A percentile compares a stretch with the other conserved stretches of the same genome.
phyloP scores from a whole-genome alignment of 2,888 invertebrate genomes.

The Argynnis bischoffii region DNA sequence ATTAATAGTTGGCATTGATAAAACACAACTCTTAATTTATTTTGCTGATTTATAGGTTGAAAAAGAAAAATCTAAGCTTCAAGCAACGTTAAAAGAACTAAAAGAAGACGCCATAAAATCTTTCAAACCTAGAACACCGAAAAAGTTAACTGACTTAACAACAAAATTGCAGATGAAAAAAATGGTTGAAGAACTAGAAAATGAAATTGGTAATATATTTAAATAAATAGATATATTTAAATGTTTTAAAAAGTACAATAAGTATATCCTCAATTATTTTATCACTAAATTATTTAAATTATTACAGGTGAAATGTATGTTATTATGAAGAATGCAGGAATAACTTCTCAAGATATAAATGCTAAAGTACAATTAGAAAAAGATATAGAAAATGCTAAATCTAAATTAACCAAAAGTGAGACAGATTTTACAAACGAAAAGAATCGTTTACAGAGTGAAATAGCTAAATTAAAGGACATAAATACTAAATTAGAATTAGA shows the following conservation, averaged over 20 bases:
- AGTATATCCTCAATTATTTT: not conserved
- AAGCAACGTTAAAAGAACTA: slow-evolving; percentile 84
- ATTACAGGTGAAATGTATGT: slow-evolving; percentile 81
- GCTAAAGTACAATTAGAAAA: slow-evolving; percentile 74
- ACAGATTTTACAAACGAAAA: slow-evolving; percentile 80
- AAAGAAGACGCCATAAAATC: slow-evolving; percentile 85
- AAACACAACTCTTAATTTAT: no score
- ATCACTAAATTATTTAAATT: not conserved
- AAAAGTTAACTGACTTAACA: slow-evolving; percentile 87
- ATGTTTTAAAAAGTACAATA: not conserved
- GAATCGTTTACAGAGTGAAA: slow-evolving; percentile 74
- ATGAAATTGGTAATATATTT: slow-evolving; percentile 86
- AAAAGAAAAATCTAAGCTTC: slow-evolving; percentile 85
- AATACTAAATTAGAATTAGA: slow-evolving; percentile 74
- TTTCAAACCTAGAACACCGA: slow-evolving; percentile 86
- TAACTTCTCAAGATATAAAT: slow-evolving; percentile 75
- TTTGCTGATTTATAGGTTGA: slow-evolving; percentile 68
- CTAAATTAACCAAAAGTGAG: slow-evolving; percentile 74
- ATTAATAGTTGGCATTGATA: not conserved
- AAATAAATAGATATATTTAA: slow-evolving; percentile 2
- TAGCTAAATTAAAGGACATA: slow-evolving; percentile 77
- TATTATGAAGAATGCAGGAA: slow-evolving; percentile 83
- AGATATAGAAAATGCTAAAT: slow-evolving; percentile 79
- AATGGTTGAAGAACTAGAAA: slow-evolving; percentile 93
- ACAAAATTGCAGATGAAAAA: slow-evolving; percentile 89